Evolutionary conservation across 2,113 vertebrate species (phyloP), one percentile per base, ranked within the genome.

Genomic region (Chiloscyllium plagiosum): DNA sequence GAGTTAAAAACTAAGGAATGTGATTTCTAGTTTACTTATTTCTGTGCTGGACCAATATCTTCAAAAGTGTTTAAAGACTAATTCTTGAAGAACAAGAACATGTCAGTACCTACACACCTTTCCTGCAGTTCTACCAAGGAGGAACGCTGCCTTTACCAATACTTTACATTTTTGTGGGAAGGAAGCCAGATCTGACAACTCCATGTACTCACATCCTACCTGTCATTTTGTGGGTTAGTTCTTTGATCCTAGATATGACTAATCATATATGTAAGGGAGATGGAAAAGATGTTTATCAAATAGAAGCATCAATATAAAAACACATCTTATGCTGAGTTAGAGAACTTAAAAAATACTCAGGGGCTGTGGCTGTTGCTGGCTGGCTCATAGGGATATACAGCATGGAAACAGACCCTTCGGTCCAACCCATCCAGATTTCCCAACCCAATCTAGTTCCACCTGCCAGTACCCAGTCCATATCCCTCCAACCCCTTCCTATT

Each of bases 191-290:
- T 65, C 33, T 93, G 65, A 66, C 15, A 66, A 8, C 17, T 37
- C n/a, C 6, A 68, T 22, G 89, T 66, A 42, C 33, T 66, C 89
- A 92, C 6, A 37, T 66, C 61, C 89, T 61, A 37, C 37, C 89
- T 92, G 89, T 65, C 61, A 26, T 66, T 93, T 93, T 93, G 89
- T 8, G 61, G 89, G 29, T 93, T 93, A n/a, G 66, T 68, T 93
- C 33, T 66, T 93, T 93, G 61, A 68, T 68, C 89, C 6, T 19
- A 37, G 61, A 33, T 61, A 17, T 90, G 87, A 90, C 13, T 93
- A 93, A 93, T 93, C 37, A 17, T 37, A 68, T 61, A 22, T 68
- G 61, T 20, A 66, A 93, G 65, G 89, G 61, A 93, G 37, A 93
- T 93, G 13, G 89, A n/a, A 66, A 93, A 93, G 17, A 93, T n/a